Percentiles rank a stretch among this genome's conserved stretches.
Conservation (phyloP, 1,140 invertebrate genomes). For the Drosophila tsacasi region DNA sequence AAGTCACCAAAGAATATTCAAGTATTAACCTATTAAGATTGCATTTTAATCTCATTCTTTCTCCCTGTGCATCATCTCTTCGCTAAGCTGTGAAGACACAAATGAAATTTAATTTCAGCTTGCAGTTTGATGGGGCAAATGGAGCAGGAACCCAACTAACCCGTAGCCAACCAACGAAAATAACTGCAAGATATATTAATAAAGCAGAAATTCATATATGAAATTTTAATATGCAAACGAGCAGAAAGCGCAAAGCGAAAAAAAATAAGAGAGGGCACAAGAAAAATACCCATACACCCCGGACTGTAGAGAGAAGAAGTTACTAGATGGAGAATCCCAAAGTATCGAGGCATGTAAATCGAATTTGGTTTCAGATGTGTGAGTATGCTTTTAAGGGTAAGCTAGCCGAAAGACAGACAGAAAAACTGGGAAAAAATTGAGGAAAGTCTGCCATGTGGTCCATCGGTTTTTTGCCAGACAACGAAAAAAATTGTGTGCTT, state of each 20-base stretch:
- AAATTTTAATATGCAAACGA: conserved; percentile 83
- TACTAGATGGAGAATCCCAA: conserved; percentile 47
- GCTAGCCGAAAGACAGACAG: conserved; percentile 30
- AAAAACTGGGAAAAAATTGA: conserved; percentile 12
- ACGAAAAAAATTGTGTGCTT: conserved; percentile 43
- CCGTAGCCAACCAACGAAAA: conserved; percentile 65
- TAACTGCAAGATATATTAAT: conserved; percentile 81
- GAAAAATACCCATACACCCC: conserved; percentile 42
- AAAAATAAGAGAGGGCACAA: conserved; percentile 43
- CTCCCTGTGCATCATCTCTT: conserved; percentile 10
- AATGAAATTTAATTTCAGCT: conserved; percentile 79
- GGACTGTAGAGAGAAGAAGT: conserved; percentile 8
- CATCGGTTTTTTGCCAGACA: conserved; percentile 58
- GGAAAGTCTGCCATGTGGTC: conserved; percentile 43
- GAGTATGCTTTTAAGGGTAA: conserved; percentile 14
- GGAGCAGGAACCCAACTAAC: conserved; percentile 74
- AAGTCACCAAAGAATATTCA: no score
- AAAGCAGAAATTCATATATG: conserved; percentile 81
- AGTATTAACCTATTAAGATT: not conserved
- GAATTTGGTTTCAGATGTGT: conserved; percentile 48
- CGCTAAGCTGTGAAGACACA: conserved; percentile 45
- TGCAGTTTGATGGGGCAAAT: conserved; percentile 79
- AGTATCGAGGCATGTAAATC: conserved; percentile 74
- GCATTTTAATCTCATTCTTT: not conserved
- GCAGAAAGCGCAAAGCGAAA: conserved; percentile 63